Percentiles rank a stretch among this genome's conserved stretches.
Evolutionary conservation across 2,797 vertebrate genomes (phyloP).

Genomic region (Brachyalestes nurse): DNA sequence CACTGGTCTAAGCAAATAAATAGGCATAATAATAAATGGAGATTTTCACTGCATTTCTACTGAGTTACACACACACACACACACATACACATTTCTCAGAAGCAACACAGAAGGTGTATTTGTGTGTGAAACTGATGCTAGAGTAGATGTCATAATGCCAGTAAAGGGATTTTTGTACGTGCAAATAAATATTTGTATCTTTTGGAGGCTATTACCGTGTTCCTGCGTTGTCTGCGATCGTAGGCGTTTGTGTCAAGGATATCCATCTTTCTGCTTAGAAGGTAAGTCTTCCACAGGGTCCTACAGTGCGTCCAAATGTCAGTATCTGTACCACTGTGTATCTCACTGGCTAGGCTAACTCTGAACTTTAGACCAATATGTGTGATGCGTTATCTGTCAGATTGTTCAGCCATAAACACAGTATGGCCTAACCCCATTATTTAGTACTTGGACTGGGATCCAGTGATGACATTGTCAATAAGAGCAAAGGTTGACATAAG

Average conservation of each 20-base stretch:
- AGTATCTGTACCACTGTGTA: conserved; percentile 39
- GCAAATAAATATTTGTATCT: background rate
- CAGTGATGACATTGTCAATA: conserved; percentile 30
- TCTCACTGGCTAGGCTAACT: conserved; percentile 49
- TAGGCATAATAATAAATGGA: background rate
- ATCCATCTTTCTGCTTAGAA: conserved; percentile 71
- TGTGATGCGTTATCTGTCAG: conserved; percentile 62
- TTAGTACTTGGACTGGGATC: conserved; percentile 32
- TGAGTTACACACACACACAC: background rate
- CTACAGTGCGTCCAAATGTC: conserved; percentile 15
- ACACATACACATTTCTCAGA: background rate
- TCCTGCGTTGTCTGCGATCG: conserved; percentile 75
- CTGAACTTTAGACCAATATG: conserved; percentile 76
- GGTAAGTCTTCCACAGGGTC: conserved; percentile 36
- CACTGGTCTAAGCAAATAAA: background rate
- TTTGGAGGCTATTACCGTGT: conserved; percentile 68
- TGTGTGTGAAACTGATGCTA: background rate
- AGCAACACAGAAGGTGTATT: background rate
- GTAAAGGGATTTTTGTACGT: background rate
- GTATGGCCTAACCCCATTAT: conserved; percentile 50
- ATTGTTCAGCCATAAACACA: conserved; percentile 73
- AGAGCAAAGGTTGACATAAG: conserved; percentile 55
- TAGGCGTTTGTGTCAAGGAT: conserved; percentile 80
- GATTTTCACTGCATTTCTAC: background rate
- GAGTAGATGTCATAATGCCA: background rate